Base-by-base conservation (phyloP, 2,797 vertebrate genomes). In the Microcaecilia unicolor region DNA sequence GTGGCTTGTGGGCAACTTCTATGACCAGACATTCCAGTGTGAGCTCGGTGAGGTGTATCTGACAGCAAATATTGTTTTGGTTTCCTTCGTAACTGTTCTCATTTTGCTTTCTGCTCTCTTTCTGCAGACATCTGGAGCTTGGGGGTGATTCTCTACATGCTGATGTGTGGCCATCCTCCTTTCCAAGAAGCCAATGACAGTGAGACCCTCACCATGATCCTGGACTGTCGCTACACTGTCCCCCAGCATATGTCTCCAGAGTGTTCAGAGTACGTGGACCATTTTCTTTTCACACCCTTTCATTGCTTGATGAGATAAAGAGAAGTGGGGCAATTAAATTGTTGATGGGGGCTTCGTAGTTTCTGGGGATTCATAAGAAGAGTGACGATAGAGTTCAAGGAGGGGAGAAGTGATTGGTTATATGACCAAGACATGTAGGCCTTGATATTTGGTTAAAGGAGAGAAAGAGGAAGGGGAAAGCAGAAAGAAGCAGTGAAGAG, bases 181-280 rank as follows among this genome's bases (percentile, higher is more conserved):
- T 92, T 92, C 70, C 88, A 92, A 65, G 89, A 92, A 61, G 88
- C 88, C 28, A 92, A 91, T 0, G 89, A 92, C 80, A 92, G 89
- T 0, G 89, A 92, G 75, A 92, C 88, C 10, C 86, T 92, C 49
- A 92, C 89, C 61, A 92, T 92, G 89, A 92, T 92, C 67, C 88
- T 92, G 86, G 89, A 92, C 74, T 92, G 89, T 51, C 89, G 88
- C 77, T 92, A 92, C 77, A 83, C 75, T 0, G 43, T 90, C 25
- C 88, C 88, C 1, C 35, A 61, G 0, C 85, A 83, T 1, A 64
- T 92, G 48, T 90, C 89, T 18, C 52, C 62, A 1, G 70, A 76
- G 58, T 92, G 89, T 52, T 76, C 84, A 59, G 81, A 90, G 89
- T 92, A 66, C 72, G 89, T 73, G 20, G n/a, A n/a, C 15, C 18